phyloP scores from a whole-genome alignment of 2,113 vertebrate species.

The Tauraco erythrolophus region DNA sequence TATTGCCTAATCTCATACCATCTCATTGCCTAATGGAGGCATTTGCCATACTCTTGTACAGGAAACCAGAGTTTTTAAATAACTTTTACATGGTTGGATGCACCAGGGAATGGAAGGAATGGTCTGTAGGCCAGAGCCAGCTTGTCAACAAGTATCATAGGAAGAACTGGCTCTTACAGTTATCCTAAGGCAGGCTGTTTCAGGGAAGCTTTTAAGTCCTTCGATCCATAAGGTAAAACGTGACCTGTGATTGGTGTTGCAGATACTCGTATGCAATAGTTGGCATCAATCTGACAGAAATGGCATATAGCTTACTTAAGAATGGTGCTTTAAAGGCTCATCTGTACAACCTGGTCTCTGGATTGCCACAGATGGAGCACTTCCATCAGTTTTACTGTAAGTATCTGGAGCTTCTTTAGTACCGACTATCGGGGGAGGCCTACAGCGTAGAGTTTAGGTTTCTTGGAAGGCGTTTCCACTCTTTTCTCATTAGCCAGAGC shows the following conservation, averaged over 20 bases:
- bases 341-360: conserved; percentile 89
- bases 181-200: background rate
- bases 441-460: accelerated
- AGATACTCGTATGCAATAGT: conserved; percentile 99
- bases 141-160: background rate
- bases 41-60: background rate
- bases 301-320: conserved; percentile 95
- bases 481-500: background rate
- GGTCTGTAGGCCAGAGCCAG: background rate
- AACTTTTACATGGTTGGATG: background rate
- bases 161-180: background rate
- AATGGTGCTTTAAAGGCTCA: conserved; percentile 89
- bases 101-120: background rate
- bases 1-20: background rate
- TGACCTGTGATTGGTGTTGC: conserved; percentile 23
- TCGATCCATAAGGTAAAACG: background rate
- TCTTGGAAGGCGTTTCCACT: background rate
- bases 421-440: background rate
- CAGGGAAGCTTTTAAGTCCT: background rate
- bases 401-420: conserved; percentile 43
- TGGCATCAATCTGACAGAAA: conserved; percentile 97
- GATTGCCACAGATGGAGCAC: conserved; percentile 83
- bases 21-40: background rate
- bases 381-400: conserved; percentile 97
- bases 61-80: background rate